Evolutionary conservation across 2,797 vertebrate species (phyloP).

Genomic region (Sebastes kiyomatsui): DNA sequence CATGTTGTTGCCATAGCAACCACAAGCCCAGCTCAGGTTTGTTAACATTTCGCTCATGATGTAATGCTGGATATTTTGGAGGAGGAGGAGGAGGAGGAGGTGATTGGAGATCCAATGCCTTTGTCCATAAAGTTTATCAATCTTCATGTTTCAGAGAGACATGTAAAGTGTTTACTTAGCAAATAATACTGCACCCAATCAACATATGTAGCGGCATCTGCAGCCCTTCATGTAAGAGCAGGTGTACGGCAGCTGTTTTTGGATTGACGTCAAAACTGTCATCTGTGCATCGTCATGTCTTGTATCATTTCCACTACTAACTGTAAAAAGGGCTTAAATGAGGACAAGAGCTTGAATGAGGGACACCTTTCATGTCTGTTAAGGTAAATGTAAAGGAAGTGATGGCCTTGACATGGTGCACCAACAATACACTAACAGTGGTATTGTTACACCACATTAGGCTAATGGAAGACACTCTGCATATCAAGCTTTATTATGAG

Average conservation of each 20-base stretch:
- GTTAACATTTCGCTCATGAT: neutral
- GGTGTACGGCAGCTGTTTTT: neutral
- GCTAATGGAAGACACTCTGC: neutral
- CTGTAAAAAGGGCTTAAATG: neutral
- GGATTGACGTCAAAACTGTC: neutral
- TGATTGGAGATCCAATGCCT: neutral
- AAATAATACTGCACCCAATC: neutral
- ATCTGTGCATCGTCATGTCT: neutral
- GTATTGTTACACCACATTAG: neutral
- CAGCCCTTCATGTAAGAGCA: neutral
- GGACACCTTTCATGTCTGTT: neutral
- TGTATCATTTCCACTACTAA: neutral
- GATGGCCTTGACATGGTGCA: neutral
- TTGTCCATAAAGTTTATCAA: neutral
- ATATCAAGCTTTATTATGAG: neutral
- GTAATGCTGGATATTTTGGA: neutral
- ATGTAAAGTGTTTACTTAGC: neutral
- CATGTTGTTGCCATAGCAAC: constrained; percentile 10
- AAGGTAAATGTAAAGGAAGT: neutral
- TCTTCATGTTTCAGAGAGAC: neutral
- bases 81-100: too few relatives aligned
- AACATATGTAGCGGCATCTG: neutral
- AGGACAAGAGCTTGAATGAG: neutral
- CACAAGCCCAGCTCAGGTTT: neutral
- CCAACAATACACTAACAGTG: neutral